Percentiles rank a stretch among this genome's conserved stretches.
These are phyloP conservation scores for Lepidocyrtoides sp. DNA, from an alignment of 2,888 invertebrate species.

Conservation along the genomic window DNA sequence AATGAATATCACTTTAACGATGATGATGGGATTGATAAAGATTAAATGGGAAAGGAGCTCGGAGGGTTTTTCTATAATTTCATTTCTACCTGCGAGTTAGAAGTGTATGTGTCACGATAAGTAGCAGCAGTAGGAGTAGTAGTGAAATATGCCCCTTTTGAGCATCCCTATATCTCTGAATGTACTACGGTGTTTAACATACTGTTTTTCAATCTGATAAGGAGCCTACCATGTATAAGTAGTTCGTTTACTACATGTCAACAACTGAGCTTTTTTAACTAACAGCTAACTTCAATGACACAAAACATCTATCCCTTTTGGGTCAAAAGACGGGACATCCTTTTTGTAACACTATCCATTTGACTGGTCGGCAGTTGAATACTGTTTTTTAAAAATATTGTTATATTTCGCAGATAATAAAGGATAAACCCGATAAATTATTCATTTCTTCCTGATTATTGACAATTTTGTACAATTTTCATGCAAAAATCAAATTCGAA, in stretches of 20 bases:
- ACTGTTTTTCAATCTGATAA: conserved; percentile 38
- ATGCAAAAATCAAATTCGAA: too few relatives aligned
- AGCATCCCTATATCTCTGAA: neutral
- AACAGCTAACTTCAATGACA: too few relatives aligned
- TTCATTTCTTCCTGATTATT: too few relatives aligned
- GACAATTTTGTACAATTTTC: too few relatives aligned
- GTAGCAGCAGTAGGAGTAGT: too few relatives aligned
- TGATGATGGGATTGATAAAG: conserved; percentile 26
- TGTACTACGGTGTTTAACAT: conserved; percentile 14
- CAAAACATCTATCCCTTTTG: neutral
- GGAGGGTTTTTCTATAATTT: neutral
- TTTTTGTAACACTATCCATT: neutral
- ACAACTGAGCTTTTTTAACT: too few relatives aligned
- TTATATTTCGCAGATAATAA: too few relatives aligned
- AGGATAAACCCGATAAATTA: too few relatives aligned
- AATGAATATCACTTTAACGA: conserved; percentile 58
- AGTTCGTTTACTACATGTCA: too few relatives aligned
- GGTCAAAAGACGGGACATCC: neutral
- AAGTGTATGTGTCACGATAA: neutral
- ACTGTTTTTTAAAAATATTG: too few relatives aligned
- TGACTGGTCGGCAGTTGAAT: neutral
- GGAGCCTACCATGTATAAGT: neutral
- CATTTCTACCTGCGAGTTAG: conserved; percentile 35
- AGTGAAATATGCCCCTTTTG: too few relatives aligned
- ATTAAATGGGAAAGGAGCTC: conserved; percentile 27